Percentiles rank a stretch among this genome's conserved stretches.
Conservation (phyloP, 2,797 vertebrate genomes). For the Protonibea diacanthus region DNA sequence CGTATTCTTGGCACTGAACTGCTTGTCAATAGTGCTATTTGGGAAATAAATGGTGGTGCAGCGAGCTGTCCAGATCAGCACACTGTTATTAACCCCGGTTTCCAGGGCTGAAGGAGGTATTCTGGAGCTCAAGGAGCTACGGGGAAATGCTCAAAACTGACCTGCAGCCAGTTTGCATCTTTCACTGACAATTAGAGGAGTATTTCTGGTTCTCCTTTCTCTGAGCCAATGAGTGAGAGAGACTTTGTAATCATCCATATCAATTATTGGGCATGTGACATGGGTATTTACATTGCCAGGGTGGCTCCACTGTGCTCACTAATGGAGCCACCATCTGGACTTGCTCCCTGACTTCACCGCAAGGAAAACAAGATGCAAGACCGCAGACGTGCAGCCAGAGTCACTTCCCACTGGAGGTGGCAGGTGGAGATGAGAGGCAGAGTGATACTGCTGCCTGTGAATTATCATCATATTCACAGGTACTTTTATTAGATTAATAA, state of each 20-base stretch:
- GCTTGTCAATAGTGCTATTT: slow-evolving; percentile 12
- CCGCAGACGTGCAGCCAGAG: not conserved
- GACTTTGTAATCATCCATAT: slow-evolving; percentile 76
- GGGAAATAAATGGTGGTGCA: slow-evolving; percentile 17
- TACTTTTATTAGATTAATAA: slow-evolving; percentile 2
- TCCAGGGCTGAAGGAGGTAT: slow-evolving; percentile 3
- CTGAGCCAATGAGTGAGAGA: slow-evolving; percentile 43
- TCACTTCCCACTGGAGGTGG: slow-evolving; percentile 24
- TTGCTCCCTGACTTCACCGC: slow-evolving; percentile 33
- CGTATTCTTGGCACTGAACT: slow-evolving; percentile 17
- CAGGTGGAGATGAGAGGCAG: slow-evolving; percentile 29
- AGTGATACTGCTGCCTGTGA: not conserved
- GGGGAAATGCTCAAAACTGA: slow-evolving; percentile 37
- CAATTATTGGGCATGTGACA: slow-evolving; percentile 76
- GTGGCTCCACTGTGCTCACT: slow-evolving; percentile 51
- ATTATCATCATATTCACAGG: not conserved
- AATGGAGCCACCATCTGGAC: slow-evolving; percentile 77
- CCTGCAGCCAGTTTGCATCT: slow-evolving; percentile 65
- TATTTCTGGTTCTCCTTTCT: slow-evolving; percentile 53
- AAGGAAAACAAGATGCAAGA: slow-evolving; percentile 42
- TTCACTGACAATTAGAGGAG: slow-evolving; percentile 70
- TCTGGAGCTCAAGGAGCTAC: slow-evolving; percentile 29
- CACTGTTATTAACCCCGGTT: slow-evolving; percentile 48
- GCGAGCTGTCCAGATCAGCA: slow-evolving; percentile 11
- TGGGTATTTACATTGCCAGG: slow-evolving; percentile 69